These are phyloP conservation scores for Diadumene lineata DNA, from an alignment of 92 coral and sea anemone genomes.

Conservation along the genomic window DNA sequence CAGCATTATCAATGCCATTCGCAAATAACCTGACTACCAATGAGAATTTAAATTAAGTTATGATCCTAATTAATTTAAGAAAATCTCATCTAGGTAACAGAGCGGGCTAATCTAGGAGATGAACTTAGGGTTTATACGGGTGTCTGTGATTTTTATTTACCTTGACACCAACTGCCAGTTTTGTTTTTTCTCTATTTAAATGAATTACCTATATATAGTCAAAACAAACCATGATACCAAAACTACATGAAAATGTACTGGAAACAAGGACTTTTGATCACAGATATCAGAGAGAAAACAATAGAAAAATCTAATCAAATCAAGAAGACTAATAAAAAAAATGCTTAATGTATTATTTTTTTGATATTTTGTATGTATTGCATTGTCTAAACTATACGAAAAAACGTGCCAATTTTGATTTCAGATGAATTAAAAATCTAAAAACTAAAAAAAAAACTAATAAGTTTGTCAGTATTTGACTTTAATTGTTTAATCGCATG, in stretches of 20 bases:
- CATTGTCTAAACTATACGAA: no score
- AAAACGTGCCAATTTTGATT: no score
- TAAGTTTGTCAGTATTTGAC: no score
- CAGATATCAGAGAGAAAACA: background rate
- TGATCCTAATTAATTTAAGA: no score
- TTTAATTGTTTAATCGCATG: background rate
- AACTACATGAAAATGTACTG: background rate
- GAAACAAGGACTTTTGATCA: no score
- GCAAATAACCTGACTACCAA: background rate
- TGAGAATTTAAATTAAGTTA: background rate
- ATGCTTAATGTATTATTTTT: no score
- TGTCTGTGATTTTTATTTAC: background rate
- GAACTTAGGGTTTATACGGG: background rate
- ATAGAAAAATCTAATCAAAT: background rate
- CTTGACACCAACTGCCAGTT: background rate
- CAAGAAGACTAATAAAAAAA: background rate
- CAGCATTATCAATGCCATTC: background rate
- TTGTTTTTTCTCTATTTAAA: background rate
- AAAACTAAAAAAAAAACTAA: no score
- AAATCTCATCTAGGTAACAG: background rate
- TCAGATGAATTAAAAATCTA: no score
- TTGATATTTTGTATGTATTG: no score
- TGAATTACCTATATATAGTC: background rate
- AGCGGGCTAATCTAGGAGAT: background rate
- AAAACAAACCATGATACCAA: background rate